Conservation (phyloP, 1,140 invertebrate genomes). For the Drosophila quadrilineata region DNA sequence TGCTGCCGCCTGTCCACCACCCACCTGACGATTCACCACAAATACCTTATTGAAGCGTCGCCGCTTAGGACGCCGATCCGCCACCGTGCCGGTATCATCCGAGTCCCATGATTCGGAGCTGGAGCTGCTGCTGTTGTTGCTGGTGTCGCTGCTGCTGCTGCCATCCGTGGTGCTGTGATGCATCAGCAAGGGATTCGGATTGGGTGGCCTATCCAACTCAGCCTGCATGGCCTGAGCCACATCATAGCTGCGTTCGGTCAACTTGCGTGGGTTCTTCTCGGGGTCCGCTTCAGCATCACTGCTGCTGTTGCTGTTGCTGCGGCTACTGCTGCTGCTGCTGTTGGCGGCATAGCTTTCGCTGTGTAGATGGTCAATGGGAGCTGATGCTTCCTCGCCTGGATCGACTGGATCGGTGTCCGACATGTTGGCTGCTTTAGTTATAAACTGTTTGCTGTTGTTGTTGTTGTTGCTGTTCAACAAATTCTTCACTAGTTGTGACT, state of each 20-base stretch:
- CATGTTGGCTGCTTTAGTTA: conserved; percentile 44
- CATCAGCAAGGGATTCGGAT: conserved; percentile 5
- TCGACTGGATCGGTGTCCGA: conserved; percentile 32
- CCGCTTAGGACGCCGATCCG: conserved; percentile 82
- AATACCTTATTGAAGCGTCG: conserved; percentile 88
- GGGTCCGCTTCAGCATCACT: conserved; percentile 34
- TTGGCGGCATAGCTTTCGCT: conserved; percentile 71
- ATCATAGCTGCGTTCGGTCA: conserved; percentile 82
- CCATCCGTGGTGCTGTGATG: conserved; percentile 61
- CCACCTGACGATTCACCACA: conserved; percentile 84
- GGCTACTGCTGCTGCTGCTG: conserved; percentile 43
- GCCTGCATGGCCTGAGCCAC: conserved; percentile 82
- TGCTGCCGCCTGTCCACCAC: conserved; percentile 34
- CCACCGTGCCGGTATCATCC: conserved; percentile 76
- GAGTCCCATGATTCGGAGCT: conserved; percentile 73
- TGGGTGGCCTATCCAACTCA: conserved; percentile 48
- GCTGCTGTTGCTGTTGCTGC: conserved; percentile 22
- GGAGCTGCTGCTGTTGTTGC: conserved; percentile 52
- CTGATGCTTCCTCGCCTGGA: not conserved
- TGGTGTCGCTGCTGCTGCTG: conserved; percentile 41
- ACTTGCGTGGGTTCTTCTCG: conserved; percentile 40
- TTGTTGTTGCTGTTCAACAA: not conserved
- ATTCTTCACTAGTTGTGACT: conserved; percentile 33
- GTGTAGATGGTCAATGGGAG: conserved; percentile 34
- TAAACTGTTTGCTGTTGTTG: conserved; percentile 28